Conservation (phyloP, 2,113 vertebrate species). For the Xenopus laevis region DNA sequence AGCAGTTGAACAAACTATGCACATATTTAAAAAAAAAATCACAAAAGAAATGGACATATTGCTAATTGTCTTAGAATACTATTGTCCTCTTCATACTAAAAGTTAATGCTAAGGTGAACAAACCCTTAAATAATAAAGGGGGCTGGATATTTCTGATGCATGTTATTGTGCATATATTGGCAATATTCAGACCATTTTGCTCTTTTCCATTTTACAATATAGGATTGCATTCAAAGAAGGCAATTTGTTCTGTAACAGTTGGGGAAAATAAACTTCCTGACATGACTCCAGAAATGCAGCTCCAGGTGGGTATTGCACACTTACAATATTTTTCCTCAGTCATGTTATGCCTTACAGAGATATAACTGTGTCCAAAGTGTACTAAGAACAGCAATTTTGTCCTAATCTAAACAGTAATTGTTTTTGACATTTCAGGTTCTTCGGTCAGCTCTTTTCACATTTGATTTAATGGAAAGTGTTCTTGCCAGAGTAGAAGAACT, state of each 20-base stretch:
- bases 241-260: slow-evolving; percentile 61
- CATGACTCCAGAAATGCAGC: slow-evolving; percentile 77
- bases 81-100: too few relatives aligned
- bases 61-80: too few relatives aligned
- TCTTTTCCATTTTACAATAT: slow-evolving; percentile 21
- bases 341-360: not conserved
- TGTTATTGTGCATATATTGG: not conserved
- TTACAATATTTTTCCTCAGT: not conserved
- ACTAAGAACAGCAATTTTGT: not conserved
- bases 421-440: slow-evolving; percentile 74
- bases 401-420: slow-evolving; percentile 47
- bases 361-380: not conserved
- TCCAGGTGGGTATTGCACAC: slow-evolving; percentile 69
- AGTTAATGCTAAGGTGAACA: too few relatives aligned
- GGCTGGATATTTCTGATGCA: too few relatives aligned
- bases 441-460: slow-evolving; percentile 86
- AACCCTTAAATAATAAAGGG: too few relatives aligned
- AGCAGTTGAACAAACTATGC: too few relatives aligned
- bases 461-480: slow-evolving; percentile 94
- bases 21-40: too few relatives aligned
- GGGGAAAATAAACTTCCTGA: slow-evolving; percentile 67
- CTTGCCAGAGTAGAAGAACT: slow-evolving; percentile 85
- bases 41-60: too few relatives aligned
- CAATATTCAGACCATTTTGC: not conserved
- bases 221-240: slow-evolving; percentile 55